A percentile compares a stretch with the other conserved stretches of the same genome.
Evolutionary conservation across 37 sponge, comb jelly and placozoan genomes (phyloP).

Genomic region (Spongilla lacustris): DNA sequence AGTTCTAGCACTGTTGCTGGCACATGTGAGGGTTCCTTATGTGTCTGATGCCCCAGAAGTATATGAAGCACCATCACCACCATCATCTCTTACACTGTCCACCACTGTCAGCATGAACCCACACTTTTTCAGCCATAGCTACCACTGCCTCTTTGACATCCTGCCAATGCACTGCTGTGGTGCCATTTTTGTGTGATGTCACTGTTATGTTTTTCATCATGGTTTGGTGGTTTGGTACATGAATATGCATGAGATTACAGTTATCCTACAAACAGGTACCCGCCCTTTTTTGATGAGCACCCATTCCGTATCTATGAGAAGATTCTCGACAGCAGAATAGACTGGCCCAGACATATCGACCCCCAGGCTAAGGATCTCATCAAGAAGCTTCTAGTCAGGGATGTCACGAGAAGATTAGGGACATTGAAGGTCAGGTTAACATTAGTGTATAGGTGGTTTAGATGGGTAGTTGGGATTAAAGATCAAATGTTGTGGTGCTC

Average conservation of each 20-base stretch:
- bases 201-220: neutral
- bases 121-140: too few species aligned
- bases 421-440: slow-evolving; percentile 69
- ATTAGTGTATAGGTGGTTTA: neutral
- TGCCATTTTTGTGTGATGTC: neutral
- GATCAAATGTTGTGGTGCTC: slow-evolving; percentile 7
- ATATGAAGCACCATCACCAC: too few species aligned
- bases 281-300: slow-evolving; percentile 96
- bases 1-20: neutral
- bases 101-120: too few species aligned
- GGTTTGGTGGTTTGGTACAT: neutral
- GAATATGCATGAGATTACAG: too few species aligned
- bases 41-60: too few species aligned
- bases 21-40: neutral
- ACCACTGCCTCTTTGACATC: too few species aligned
- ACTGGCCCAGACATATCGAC: slow-evolving; percentile 83
- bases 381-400: slow-evolving; percentile 76
- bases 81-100: neutral
- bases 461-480: neutral
- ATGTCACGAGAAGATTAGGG: slow-evolving; percentile 85
- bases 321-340: slow-evolving; percentile 82
- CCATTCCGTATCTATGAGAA: slow-evolving; percentile 95
- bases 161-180: too few species aligned
- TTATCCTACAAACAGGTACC: slow-evolving; percentile 89
- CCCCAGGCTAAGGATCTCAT: slow-evolving; percentile 79